Evolutionary conservation across 2,888 invertebrate genomes (phyloP).

Genomic region (Volucella bombylans): DNA sequence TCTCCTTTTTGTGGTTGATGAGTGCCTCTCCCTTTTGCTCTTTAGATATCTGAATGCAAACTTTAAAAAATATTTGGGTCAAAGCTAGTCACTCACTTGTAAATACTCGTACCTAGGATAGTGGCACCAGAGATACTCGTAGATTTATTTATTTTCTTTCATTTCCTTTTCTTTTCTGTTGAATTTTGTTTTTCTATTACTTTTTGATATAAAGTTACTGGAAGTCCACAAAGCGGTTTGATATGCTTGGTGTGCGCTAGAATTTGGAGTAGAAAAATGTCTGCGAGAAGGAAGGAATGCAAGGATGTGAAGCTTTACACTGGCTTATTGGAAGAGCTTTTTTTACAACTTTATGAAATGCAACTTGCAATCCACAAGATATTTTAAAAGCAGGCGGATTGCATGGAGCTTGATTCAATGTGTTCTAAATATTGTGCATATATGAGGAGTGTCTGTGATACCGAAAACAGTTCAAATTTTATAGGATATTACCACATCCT

Average conservation of each 20-base stretch:
- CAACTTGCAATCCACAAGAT: constrained; percentile 66
- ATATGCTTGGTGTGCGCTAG: constrained; percentile 58
- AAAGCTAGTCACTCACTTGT: constrained; percentile 81
- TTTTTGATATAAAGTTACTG: constrained; percentile 52
- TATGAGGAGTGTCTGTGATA: too few relatives aligned
- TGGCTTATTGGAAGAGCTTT: constrained; percentile 47
- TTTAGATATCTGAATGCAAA: constrained; percentile 75
- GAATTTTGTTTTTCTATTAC: constrained; percentile 5
- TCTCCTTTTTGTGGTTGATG: not conserved
- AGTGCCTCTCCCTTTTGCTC: constrained; percentile 8
- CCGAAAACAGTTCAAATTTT: too few relatives aligned
- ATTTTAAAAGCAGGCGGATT: not conserved
- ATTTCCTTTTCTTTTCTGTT: constrained; percentile 7
- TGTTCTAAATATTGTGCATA: too few relatives aligned
- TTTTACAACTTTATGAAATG: constrained; percentile 32
- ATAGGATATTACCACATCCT: too few relatives aligned
- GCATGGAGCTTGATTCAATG: not conserved
- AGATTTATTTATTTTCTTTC: constrained; percentile 36
- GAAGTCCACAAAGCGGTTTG: constrained; percentile 56
- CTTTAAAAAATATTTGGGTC: constrained; percentile 78
- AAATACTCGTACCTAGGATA: constrained; percentile 75
- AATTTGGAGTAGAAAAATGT: constrained; percentile 32
- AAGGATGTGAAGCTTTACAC: constrained; percentile 42
- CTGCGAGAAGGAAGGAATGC: not conserved
- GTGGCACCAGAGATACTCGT: constrained; percentile 58